These are phyloP conservation scores for Catharus minimus DNA, from an alignment of 2,113 vertebrate genomes.

Conservation along the genomic window DNA sequence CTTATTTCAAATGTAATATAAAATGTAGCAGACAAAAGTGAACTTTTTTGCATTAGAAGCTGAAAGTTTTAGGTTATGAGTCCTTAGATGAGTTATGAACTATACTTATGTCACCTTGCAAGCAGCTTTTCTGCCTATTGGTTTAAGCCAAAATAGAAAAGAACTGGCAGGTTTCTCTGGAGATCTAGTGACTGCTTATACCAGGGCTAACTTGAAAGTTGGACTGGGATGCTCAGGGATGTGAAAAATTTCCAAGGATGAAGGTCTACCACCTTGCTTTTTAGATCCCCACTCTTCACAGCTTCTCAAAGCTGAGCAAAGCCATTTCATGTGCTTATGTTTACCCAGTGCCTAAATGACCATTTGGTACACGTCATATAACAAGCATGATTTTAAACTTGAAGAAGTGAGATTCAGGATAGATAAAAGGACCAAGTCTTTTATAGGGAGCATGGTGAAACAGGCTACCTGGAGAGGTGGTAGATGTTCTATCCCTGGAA, in stretches of 20 bases:
- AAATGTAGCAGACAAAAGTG: not conserved
- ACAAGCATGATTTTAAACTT: not conserved
- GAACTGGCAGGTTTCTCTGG: not conserved
- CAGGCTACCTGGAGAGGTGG: not conserved
- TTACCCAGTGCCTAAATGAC: not conserved
- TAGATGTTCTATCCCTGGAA: not conserved
- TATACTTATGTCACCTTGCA: not conserved
- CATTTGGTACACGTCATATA: accelerated
- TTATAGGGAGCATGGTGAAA: not conserved
- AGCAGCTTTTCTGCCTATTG: not conserved
- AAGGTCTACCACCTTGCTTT: not conserved
- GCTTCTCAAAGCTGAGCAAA: not conserved
- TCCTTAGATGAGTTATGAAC: not conserved
- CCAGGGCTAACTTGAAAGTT: not conserved
- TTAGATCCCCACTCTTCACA: not conserved
- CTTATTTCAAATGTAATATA: not conserved
- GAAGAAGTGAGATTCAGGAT: not conserved
- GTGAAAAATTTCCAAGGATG: not conserved
- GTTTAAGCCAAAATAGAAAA: not conserved
- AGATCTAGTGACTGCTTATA: not conserved
- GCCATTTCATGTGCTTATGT: not conserved
- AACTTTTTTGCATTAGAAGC: not conserved
- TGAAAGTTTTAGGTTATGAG: not conserved
- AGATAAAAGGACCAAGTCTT: not conserved
- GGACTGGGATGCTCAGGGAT: not conserved